Evolutionary conservation across 2,797 vertebrate genomes (phyloP).

Genomic region (Bradypus variegatus): DNA sequence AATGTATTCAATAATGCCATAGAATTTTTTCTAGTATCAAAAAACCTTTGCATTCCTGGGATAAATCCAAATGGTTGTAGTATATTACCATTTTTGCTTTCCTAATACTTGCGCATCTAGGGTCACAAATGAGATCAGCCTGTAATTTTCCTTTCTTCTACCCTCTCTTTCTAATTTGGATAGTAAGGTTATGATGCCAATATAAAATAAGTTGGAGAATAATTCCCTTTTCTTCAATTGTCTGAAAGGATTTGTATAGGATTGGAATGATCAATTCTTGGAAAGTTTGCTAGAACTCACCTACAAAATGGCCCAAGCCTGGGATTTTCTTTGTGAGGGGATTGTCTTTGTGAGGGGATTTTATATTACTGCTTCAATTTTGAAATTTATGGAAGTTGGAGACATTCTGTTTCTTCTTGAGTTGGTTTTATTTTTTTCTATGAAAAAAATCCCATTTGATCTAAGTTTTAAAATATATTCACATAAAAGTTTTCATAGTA

Average conservation of each 20-base stretch:
- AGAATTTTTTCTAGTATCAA: conserved; percentile 4
- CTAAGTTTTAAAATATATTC: conserved; percentile 18
- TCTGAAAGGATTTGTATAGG: neutral
- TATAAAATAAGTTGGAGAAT: neutral
- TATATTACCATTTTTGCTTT: neutral
- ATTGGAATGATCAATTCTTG: neutral
- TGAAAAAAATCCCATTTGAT: neutral
- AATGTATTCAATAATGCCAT: neutral
- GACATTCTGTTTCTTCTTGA: neutral
- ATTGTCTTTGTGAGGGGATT: neutral
- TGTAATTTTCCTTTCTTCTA: neutral
- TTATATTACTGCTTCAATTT: neutral
- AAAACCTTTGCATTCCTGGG: neutral
- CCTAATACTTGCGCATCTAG: neutral
- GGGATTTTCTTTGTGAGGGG: neutral
- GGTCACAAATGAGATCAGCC: neutral
- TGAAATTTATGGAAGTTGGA: neutral
- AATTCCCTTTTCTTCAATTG: neutral
- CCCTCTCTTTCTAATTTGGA: neutral
- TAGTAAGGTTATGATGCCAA: neutral
- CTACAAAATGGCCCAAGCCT: neutral
- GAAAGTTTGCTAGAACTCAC: neutral
- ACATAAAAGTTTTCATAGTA: neutral
- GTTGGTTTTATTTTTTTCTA: neutral
- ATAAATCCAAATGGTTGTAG: neutral